Percentiles rank a stretch among this genome's conserved stretches.
phyloP scores from a whole-genome alignment of 2,797 vertebrate genomes.

The Heliangelus exortis region DNA sequence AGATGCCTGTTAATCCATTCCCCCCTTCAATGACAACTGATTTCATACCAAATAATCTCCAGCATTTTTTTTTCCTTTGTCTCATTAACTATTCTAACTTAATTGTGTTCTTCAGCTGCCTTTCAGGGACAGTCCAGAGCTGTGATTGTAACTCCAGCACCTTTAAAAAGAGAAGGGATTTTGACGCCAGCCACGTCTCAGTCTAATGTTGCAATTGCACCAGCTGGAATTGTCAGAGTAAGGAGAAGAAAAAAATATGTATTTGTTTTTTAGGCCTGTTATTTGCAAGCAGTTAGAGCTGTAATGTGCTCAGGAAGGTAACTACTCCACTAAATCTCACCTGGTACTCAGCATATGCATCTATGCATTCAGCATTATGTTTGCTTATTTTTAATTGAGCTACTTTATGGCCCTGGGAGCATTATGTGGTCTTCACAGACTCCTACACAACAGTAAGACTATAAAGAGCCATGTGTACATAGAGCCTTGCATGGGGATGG shows the following conservation, averaged over 20 bases:
- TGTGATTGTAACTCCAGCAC: constrained; percentile 88
- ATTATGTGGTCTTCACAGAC: neutral
- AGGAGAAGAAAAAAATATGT: constrained; percentile 48
- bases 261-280: constrained; percentile 40
- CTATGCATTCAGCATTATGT: neutral
- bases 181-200: constrained; percentile 80
- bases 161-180: constrained; percentile 88
- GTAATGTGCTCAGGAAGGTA: neutral
- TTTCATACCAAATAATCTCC: neutral
- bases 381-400: neutral
- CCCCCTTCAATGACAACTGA: neutral
- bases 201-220: constrained; percentile 85
- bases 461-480: neutral
- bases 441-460: neutral
- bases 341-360: neutral
- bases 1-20: neutral
- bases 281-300: constrained; percentile 15
- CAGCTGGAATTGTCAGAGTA: constrained; percentile 87
- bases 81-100: constrained; percentile 38
- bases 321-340: neutral
- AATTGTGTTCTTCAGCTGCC: constrained; percentile 76
- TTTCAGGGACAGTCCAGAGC: constrained; percentile 86
- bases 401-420: neutral
- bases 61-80: neutral
- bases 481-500: neutral